Base-by-base conservation (phyloP, 2,797 vertebrate genomes). In the Bradypodion pumilum region DNA sequence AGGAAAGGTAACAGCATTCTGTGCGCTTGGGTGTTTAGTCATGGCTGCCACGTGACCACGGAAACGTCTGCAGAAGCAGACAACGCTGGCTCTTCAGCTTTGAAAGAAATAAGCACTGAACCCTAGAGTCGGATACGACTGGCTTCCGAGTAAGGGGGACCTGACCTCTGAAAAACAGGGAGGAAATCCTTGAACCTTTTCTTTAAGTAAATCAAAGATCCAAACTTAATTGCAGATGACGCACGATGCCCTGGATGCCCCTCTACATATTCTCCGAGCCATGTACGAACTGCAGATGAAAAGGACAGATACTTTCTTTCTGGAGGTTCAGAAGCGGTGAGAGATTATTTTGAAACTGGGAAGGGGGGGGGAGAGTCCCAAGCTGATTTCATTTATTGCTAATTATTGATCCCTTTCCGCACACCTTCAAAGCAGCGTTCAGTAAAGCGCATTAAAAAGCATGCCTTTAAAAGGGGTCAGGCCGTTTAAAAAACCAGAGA, bases 261-360 rank as follows among this genome's bases (percentile, higher is more conserved):
- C 98, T 74, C 95, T 99, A 86, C 98, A 98, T 89, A 97, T 99
- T 72, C 96, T 99, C 86, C 96, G 98, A 86, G 98, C 98, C 85
- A 97, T 99, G 96, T 99, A 98, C 25, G 99, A 99, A 89, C 74
- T 99, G 88, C 98, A 99, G 89, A 98, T 99, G 98, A 99, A 99
- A 89, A 98, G 96, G 93, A 99, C 97, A 0, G 98, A 99, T 89
- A 98, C 98, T 0, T 99, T 99, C 94, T 98, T 99, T 92, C 92
- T 98, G 89, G 98, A 99, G 90, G 98, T 99, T 89, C 98, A 99
- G 77, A 99, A 98, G 92, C 97, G 98, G 98, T 99, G 95, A 70
- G 79, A 23, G 37, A 25, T 46, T 2, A n/a, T 35, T 72, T 19
- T 10, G 37, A 68, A 4, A 10, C 72, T n/a, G 0, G 6, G 63